Conservation (phyloP, 2,888 invertebrate genomes). For the Candidula unifasciata region DNA sequence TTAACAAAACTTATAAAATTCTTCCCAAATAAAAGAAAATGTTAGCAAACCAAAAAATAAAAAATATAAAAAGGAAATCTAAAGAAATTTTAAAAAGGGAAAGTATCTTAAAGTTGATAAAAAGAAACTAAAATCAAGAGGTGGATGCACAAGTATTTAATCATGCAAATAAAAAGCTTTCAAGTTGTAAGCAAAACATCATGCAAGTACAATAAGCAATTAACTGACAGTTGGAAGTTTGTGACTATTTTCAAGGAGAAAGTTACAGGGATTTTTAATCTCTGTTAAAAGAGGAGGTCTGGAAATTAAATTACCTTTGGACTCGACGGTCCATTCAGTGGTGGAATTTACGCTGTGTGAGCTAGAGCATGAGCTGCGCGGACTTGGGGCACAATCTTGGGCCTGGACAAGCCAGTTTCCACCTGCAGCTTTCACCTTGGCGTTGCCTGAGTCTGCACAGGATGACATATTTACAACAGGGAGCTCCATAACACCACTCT, state of each 20-base stretch:
- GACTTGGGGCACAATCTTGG: slow-evolving; percentile 69
- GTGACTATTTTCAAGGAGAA: background rate
- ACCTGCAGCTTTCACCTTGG: slow-evolving; percentile 67
- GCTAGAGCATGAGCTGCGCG: slow-evolving; percentile 73
- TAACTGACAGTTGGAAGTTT: too few species aligned
- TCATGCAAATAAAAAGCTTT: too few species aligned
- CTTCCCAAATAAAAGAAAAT: too few species aligned
- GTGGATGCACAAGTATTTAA: too few species aligned
- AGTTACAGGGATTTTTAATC: background rate
- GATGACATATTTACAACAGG: slow-evolving; percentile 48
- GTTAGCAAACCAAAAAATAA: too few species aligned
- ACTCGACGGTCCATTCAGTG: slow-evolving; percentile 75
- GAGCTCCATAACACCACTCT: slow-evolving; percentile 38
- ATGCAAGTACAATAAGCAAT: too few species aligned
- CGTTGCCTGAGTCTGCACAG: slow-evolving; percentile 18
- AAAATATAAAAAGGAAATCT: too few species aligned
- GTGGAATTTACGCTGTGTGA: slow-evolving; percentile 74
- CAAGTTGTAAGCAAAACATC: too few species aligned
- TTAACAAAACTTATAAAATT: too few species aligned
- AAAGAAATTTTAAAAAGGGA: too few species aligned
- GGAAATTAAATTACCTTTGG: slow-evolving; percentile 52
- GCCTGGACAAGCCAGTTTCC: slow-evolving; percentile 73
- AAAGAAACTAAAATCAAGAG: too few species aligned
- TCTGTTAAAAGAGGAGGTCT: background rate
- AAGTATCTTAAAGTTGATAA: too few species aligned